Percentiles rank a stretch among this genome's conserved stretches.
These are phyloP conservation scores for Hemicrepidius hirtus DNA, from an alignment of 2,888 invertebrate species.

Conservation along the genomic window DNA sequence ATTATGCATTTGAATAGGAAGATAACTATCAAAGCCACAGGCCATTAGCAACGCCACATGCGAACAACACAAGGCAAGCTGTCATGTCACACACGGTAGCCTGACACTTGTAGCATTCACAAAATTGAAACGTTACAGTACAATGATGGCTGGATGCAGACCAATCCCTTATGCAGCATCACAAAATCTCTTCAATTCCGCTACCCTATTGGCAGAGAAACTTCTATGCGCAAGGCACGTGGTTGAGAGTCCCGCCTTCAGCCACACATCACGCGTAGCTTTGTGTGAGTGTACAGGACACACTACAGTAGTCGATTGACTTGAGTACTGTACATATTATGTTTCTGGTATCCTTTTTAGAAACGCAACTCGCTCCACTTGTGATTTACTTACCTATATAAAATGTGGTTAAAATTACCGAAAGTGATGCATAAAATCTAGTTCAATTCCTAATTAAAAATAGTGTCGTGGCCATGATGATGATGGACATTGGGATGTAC, in stretches of 20 bases:
- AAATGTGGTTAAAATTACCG: neutral
- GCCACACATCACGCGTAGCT: constrained; percentile 58
- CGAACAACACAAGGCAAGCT: constrained; percentile 69
- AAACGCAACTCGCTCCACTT: constrained; percentile 29
- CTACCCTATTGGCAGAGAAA: constrained; percentile 63
- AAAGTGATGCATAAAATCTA: neutral
- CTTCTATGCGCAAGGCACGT: constrained; percentile 66
- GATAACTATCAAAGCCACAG: constrained; percentile 62
- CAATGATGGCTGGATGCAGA: constrained; percentile 72
- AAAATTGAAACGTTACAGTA: constrained; percentile 70
- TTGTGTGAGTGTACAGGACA: constrained; percentile 57
- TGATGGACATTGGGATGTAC: constrained; percentile 89
- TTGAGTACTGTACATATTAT: constrained; percentile 46
- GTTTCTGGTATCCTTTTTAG: neutral
- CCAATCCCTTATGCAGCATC: constrained; percentile 70
- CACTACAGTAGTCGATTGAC: constrained; percentile 56
- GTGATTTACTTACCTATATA: neutral
- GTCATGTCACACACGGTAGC: constrained; percentile 71
- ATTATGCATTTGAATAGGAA: constrained; percentile 62
- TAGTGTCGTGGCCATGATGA: constrained; percentile 77
- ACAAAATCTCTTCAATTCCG: constrained; percentile 64
- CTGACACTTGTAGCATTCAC: constrained; percentile 70
- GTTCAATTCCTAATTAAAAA: neutral
- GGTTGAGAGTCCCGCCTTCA: constrained; percentile 63
- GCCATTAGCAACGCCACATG: constrained; percentile 67